Evolutionary conservation across 2,888 invertebrate genomes (phyloP).

Genomic region (Pandemis cinnamomeana): DNA sequence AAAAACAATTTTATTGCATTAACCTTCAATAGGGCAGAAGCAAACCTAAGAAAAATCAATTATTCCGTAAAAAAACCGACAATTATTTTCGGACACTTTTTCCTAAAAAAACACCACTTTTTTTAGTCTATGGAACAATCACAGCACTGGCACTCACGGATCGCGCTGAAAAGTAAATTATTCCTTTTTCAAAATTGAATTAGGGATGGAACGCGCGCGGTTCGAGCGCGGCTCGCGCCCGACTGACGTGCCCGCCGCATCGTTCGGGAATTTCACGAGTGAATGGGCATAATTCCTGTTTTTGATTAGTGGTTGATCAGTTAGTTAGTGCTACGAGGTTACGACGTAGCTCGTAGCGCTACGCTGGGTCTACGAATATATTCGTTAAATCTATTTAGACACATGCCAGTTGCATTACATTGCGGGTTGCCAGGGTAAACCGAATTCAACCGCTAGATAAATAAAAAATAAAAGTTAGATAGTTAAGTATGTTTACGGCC

Average conservation of each 20-base stretch:
- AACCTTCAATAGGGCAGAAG: neutral
- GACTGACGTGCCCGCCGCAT: slow-evolving; percentile 43
- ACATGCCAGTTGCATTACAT: too few relatives aligned
- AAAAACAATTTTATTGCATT: neutral
- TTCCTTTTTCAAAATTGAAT: slow-evolving; percentile 36
- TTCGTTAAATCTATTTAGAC: too few relatives aligned
- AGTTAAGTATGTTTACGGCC: neutral
- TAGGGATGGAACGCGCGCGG: slow-evolving; percentile 41
- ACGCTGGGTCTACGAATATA: neutral
- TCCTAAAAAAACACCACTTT: slow-evolving; percentile 4
- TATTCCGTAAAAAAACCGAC: neutral
- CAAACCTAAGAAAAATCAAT: neutral
- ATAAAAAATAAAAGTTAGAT: too few relatives aligned
- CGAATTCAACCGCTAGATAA: too few relatives aligned
- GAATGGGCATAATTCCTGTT: slow-evolving; percentile 28
- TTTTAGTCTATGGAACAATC: slow-evolving; percentile 27
- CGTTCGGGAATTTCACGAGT: neutral
- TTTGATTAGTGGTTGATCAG: slow-evolving; percentile 20
- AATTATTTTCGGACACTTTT: slow-evolving; percentile 17
- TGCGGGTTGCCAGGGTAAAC: too few relatives aligned
- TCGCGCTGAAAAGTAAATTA: slow-evolving; percentile 33
- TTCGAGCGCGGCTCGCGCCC: slow-evolving; percentile 41
- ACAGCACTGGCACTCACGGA: slow-evolving; percentile 31
- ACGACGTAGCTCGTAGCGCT: slow-evolving; percentile 2
- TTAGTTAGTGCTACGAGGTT: slow-evolving; percentile 17